These are phyloP conservation scores for Ceratosolen solmsi DNA, from an alignment of 1,140 invertebrate species.

Conservation along the genomic window DNA sequence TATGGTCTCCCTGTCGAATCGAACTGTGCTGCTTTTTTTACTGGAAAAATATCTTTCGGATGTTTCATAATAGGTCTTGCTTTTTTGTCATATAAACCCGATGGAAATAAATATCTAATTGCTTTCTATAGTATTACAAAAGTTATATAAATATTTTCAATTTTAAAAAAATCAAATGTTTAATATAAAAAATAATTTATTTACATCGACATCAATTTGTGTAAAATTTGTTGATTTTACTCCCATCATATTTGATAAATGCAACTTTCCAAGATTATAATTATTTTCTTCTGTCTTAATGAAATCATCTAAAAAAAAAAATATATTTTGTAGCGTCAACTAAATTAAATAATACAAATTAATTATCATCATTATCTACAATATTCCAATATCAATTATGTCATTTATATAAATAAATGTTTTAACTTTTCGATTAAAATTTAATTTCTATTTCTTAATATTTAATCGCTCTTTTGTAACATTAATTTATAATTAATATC, in stretches of 20 bases:
- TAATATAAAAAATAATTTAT: slow-evolving; percentile 55
- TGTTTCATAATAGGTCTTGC: slow-evolving; percentile 91
- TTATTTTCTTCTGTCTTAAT: slow-evolving; percentile 87
- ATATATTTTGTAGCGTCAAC: background rate
- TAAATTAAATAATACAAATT: background rate
- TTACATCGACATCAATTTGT: slow-evolving; percentile 90
- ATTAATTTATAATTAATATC: no score
- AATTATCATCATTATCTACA: background rate
- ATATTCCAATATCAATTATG: background rate
- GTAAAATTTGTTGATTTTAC: slow-evolving; percentile 90
- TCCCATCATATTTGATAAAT: slow-evolving; percentile 99
- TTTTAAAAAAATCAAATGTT: slow-evolving; percentile 11
- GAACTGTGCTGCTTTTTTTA: slow-evolving; percentile 91
- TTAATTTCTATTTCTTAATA: background rate
- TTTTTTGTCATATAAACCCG: slow-evolving; percentile 86
- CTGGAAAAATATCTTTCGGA: slow-evolving; percentile 89
- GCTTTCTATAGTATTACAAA: slow-evolving; percentile 78
- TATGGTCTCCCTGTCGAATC: slow-evolving; percentile 89
- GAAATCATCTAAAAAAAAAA: slow-evolving; percentile 80
- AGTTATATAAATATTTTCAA: no score
- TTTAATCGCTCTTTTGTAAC: background rate
- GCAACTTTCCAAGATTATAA: slow-evolving; percentile 92
- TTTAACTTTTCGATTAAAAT: background rate
- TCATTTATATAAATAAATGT: no score
- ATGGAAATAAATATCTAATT: slow-evolving; percentile 94